Conservation (phyloP, 2,888 invertebrate genomes). For the Nudaria mundana region DNA sequence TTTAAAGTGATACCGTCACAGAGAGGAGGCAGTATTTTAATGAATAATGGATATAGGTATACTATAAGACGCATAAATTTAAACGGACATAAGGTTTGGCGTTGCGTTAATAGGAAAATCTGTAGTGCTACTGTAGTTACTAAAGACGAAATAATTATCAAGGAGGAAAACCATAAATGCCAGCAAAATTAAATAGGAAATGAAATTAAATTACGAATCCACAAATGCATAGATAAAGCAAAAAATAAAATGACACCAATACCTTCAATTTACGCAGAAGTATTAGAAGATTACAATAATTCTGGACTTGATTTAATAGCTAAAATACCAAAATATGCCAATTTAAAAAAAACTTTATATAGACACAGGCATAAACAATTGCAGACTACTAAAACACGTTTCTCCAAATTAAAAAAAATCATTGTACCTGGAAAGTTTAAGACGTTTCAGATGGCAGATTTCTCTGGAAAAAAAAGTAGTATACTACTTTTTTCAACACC, state of each 20-base stretch:
- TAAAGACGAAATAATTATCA: not conserved
- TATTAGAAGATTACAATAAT: not conserved
- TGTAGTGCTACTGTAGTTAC: not conserved
- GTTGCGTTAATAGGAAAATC: not conserved
- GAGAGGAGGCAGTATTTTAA: not conserved
- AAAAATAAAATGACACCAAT: not conserved
- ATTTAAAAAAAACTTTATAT: slow-evolving; percentile 8
- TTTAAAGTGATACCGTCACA: not conserved
- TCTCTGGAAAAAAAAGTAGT: not conserved
- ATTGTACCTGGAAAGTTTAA: not conserved
- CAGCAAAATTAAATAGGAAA: not conserved
- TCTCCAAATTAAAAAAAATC: not conserved
- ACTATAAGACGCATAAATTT: not conserved
- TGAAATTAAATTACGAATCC: not conserved
- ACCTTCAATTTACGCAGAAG: not conserved
- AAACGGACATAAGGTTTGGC: not conserved
- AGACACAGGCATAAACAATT: not conserved
- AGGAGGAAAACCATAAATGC: not conserved
- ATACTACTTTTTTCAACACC: not conserved
- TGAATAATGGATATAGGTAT: not conserved
- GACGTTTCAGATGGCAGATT: not conserved
- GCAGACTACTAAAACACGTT: not conserved
- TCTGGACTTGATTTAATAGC: not conserved
- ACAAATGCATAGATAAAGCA: not conserved
- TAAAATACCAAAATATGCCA: slow-evolving; percentile 13